Evolutionary conservation across 2,113 vertebrate genomes (phyloP).

Genomic region (Ptychochromis oligacanthus): DNA sequence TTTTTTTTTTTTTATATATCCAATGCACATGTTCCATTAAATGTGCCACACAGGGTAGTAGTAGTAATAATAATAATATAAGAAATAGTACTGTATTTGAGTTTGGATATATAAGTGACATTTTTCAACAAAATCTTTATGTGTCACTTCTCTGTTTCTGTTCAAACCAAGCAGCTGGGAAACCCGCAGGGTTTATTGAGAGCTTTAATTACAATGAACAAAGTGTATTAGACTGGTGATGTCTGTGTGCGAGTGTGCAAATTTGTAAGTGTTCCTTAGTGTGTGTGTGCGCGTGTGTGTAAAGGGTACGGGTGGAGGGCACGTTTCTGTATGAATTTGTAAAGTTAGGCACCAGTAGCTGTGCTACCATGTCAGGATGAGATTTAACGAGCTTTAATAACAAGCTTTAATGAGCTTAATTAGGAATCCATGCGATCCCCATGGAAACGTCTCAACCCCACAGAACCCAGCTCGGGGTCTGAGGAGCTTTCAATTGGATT

Average conservation of each 20-base stretch:
- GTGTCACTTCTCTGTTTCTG: slow-evolving; percentile 11
- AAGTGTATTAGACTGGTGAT: slow-evolving; percentile 49
- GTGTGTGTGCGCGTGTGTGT: not conserved
- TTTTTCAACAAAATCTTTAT: slow-evolving; percentile 22
- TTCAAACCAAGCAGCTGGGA: slow-evolving; percentile 20
- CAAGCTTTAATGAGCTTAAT: slow-evolving; percentile 81
- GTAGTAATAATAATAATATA: not conserved
- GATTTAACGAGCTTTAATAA: slow-evolving; percentile 79
- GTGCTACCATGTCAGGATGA: slow-evolving; percentile 68
- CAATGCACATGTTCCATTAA: not conserved
- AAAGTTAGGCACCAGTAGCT: slow-evolving; percentile 69
- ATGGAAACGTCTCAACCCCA: slow-evolving; percentile 70
- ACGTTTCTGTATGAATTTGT: slow-evolving; percentile 54
- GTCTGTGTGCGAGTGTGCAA: slow-evolving; percentile 28
- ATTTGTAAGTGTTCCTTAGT: not conserved
- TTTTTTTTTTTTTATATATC: not conserved
- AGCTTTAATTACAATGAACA: slow-evolving; percentile 68
- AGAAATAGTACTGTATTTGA: not conserved
- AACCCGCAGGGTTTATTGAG: slow-evolving; percentile 39
- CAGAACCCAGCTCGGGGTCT: slow-evolving; percentile 58
- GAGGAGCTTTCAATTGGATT: slow-evolving; percentile 75
- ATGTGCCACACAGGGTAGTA: not conserved
- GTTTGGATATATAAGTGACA: slow-evolving; percentile 28
- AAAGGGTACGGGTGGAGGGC: not conserved
- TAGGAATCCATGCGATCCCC: slow-evolving; percentile 75